Base-by-base conservation (phyloP, 2,888 invertebrate genomes). In the Zygothrica quintamaculata region DNA sequence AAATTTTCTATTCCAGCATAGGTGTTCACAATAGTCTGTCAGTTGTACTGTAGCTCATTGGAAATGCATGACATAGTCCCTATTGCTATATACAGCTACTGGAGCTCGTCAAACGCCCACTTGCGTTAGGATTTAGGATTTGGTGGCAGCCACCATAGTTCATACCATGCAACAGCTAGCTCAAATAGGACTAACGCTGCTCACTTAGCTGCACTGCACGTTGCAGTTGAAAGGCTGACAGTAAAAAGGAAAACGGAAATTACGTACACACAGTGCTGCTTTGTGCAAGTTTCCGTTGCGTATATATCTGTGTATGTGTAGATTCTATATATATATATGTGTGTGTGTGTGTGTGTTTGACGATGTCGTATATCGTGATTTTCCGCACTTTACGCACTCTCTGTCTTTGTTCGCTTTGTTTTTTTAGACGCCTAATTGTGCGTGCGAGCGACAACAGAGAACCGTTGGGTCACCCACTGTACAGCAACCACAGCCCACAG, bases 381-480 rank as follows among this genome's bases (percentile, higher is more conserved):
- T 56, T 40, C 5, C 43, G 25, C 55, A 39, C 43, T 53, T 12
- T 40, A 36, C 25, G 43, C 18, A 15, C 42, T 31, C 53, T 11
- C 48, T 51, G 42, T n/a, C 57, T 56, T 65, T 43, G 53, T 47
- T 48, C 39, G 64, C 64, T 65, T 62, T 57, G 64, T 55, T 74
- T 73, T n/a, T 85, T 57, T 52, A 55, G 58, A 47, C 57, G 48
- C 47, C 60, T 74, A 78, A 78, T 78, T 77, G 85, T 81, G 85
- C 66, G 75, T 85, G 62, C 60, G 25, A 67, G 43, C 26, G 51
- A 67, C 65, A 71, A 70, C 64, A 70, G 42, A 61, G 57, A 55
- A 13, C 29, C 40, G 8, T 29, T 48, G 25, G 25, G 25, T 31
- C 39, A 55, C 36, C 34, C 5, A 15, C 16, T 47, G 39, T 51